These are phyloP conservation scores for Pseudomyrmex cubaensis DNA, from an alignment of 1,140 invertebrate genomes.

Conservation along the genomic window DNA sequence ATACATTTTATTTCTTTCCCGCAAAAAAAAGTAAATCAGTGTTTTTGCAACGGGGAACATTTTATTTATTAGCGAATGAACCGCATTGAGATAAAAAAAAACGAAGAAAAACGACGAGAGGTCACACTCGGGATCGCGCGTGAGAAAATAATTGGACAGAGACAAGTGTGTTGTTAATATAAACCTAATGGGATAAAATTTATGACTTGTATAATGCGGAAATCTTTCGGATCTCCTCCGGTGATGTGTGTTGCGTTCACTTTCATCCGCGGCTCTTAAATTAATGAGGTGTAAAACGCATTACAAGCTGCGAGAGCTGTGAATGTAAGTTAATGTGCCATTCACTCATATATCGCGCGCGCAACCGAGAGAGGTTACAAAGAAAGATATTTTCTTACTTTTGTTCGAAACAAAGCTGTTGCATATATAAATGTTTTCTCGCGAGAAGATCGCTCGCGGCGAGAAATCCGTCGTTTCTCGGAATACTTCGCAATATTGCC, in stretches of 20 bases:
- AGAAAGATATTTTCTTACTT: constrained; percentile 40
- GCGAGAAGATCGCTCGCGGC: constrained; percentile 15
- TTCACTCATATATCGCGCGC: background rate
- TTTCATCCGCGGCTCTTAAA: background rate
- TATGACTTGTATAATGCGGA: background rate
- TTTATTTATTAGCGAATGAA: too few relatives aligned
- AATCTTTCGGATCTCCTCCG: too few relatives aligned
- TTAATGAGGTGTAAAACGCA: constrained; percentile 7
- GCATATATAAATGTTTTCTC: too few relatives aligned
- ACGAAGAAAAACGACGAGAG: background rate
- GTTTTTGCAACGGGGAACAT: background rate
- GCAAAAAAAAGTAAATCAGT: background rate
- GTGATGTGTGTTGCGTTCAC: too few relatives aligned
- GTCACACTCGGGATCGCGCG: background rate
- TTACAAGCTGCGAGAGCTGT: background rate
- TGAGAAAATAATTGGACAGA: constrained; percentile 21
- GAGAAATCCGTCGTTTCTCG: constrained; percentile 27
- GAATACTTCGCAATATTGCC: constrained; percentile 42
- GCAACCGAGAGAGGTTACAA: background rate
- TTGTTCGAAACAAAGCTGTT: constrained; percentile 13
- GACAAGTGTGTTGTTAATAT: constrained; percentile 26
- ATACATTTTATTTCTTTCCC: background rate
- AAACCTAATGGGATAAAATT: constrained; percentile 13
- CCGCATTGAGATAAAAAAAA: background rate
- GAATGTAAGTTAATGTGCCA: constrained; percentile 48